phyloP scores from a whole-genome alignment of 2,113 vertebrate genomes.

The Megatriorchis doriae region DNA sequence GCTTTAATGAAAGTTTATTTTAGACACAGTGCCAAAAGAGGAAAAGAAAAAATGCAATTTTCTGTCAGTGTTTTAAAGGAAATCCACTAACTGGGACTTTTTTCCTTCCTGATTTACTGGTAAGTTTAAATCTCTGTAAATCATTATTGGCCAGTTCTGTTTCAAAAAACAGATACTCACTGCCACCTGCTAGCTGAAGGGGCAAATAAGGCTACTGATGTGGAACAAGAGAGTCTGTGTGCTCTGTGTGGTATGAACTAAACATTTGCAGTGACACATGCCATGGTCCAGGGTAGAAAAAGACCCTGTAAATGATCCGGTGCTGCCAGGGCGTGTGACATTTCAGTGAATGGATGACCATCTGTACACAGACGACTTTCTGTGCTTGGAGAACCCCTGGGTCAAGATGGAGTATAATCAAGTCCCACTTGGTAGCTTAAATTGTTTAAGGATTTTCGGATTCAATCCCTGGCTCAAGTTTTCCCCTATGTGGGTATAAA shows the following conservation, averaged over 20 bases:
- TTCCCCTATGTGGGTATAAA: neutral
- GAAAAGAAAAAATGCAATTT: neutral
- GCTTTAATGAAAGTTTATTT: slow-evolving; percentile 4
- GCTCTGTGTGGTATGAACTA: neutral
- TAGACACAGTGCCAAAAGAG: neutral
- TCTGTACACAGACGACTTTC: neutral
- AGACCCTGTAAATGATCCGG: rapidly evolving
- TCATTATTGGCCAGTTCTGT: neutral
- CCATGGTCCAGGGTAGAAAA: neutral
- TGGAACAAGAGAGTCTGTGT: neutral
- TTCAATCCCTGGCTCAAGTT: neutral
- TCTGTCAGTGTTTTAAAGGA: neutral
- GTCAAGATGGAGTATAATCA: neutral
- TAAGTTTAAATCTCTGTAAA: neutral
- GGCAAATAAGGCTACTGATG: neutral
- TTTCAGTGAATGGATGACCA: neutral
- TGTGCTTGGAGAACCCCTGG: neutral
- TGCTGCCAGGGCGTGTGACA: neutral
- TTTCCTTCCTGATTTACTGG: neutral
- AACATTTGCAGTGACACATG: neutral
- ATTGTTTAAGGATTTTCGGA: neutral
- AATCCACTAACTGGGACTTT: neutral
- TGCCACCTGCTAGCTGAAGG: neutral
- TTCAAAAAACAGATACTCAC: neutral
- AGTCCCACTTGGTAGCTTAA: rapidly evolving